Evolutionary conservation across 2,888 invertebrate species (phyloP).

Genomic region (Catotricha subobsoleta): DNA sequence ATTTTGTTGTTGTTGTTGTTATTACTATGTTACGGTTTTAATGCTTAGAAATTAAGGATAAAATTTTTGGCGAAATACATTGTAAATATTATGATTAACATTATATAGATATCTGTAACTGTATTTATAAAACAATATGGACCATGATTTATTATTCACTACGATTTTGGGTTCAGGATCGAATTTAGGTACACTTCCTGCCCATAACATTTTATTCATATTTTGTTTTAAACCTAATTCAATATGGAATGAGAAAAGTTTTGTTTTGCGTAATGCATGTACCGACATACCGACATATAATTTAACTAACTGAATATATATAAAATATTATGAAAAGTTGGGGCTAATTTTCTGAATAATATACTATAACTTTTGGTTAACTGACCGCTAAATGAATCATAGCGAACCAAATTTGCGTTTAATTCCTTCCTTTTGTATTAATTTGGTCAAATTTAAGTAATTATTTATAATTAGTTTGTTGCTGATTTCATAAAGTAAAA

Average conservation of each 20-base stretch:
- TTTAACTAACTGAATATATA: too few species aligned
- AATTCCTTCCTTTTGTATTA: constrained; percentile 5
- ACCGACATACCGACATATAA: too few species aligned
- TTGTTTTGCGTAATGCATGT: not conserved
- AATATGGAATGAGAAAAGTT: not conserved
- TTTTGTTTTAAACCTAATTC: not conserved
- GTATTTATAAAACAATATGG: not conserved
- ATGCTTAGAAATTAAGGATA: too few species aligned
- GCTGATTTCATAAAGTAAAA: too few species aligned
- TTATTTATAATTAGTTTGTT: constrained; percentile 6
- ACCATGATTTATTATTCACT: constrained; percentile 4
- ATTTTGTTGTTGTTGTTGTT: too few species aligned
- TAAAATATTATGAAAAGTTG: too few species aligned
- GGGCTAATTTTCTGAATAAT: constrained; percentile 6
- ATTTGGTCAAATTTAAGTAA: constrained; percentile 6
- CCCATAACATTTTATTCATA: not conserved
- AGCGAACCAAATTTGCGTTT: constrained; percentile 1
- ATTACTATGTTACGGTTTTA: too few species aligned
- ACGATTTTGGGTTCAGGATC: constrained; percentile 5
- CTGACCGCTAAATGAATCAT: constrained; percentile 6
- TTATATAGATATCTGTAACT: not conserved
- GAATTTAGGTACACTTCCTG: constrained; percentile 5
- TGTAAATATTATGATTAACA: not conserved
- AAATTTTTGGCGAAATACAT: not conserved
- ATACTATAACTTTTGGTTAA: constrained; percentile 6